These are phyloP conservation scores for Palaemon carinicauda DNA, from an alignment of 1,140 invertebrate species.

Conservation along the genomic window DNA sequence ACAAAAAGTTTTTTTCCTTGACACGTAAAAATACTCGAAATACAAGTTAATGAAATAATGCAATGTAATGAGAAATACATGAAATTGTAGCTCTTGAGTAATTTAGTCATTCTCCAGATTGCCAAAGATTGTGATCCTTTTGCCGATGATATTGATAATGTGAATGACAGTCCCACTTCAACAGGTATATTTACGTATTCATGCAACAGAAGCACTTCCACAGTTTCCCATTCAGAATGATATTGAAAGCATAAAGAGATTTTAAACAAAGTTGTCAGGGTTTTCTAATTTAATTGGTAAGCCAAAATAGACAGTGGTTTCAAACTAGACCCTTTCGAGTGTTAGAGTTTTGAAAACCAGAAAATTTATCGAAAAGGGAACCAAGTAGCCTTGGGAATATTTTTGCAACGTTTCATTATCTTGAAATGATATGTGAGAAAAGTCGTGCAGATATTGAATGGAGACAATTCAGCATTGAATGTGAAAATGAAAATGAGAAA, in stretches of 20 bases:
- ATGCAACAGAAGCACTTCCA: conserved; percentile 9
- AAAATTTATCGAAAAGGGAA: too few relatives aligned
- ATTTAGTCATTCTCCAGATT: not conserved
- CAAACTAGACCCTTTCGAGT: too few relatives aligned
- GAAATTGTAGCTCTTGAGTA: too few relatives aligned
- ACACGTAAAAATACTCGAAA: too few relatives aligned
- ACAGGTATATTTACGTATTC: not conserved
- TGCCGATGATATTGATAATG: conserved; percentile 11
- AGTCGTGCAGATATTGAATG: not conserved
- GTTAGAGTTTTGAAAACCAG: too few relatives aligned
- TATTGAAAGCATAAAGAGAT: too few relatives aligned
- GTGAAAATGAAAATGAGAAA: not conserved
- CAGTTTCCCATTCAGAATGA: too few relatives aligned
- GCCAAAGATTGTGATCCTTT: not conserved
- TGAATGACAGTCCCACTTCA: not conserved
- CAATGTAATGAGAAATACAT: too few relatives aligned
- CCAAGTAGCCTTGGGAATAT: too few relatives aligned
- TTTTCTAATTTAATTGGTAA: conserved; percentile 11
- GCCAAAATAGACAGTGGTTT: not conserved
- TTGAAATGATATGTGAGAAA: not conserved
- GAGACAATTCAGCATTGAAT: not conserved
- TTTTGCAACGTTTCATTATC: too few relatives aligned
- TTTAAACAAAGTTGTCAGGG: conserved; percentile 14
- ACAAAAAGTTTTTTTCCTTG: too few relatives aligned
- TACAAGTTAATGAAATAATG: too few relatives aligned